phyloP scores from a whole-genome alignment of 2,797 vertebrate genomes.

The Artibeus jamaicensis region DNA sequence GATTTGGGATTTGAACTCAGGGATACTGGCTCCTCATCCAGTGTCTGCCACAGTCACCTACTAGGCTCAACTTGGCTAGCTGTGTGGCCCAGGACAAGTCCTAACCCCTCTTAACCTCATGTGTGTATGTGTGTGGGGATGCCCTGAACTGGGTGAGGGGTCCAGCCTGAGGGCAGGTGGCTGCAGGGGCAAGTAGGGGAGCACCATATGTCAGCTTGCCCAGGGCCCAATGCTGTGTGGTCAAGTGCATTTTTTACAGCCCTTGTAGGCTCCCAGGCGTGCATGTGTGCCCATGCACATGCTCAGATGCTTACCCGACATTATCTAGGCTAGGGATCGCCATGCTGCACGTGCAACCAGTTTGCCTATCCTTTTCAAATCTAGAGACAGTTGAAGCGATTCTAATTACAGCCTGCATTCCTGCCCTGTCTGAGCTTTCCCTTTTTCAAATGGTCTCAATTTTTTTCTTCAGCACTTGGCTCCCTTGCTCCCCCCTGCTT shows the following conservation, averaged over 20 bases:
- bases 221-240: neutral
- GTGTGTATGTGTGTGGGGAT: neutral
- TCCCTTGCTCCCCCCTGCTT: conserved; percentile 44
- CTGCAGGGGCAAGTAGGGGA: neutral
- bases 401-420: conserved; percentile 76
- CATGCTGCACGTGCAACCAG: conserved; percentile 39
- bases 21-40: neutral
- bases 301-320: neutral
- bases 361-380: conserved; percentile 67
- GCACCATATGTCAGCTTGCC: neutral
- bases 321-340: conserved; percentile 49
- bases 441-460: conserved; percentile 41
- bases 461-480: conserved; percentile 60
- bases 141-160: neutral
- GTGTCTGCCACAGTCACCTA: neutral
- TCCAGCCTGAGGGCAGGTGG: neutral
- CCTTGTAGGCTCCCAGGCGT: neutral
- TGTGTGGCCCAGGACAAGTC: neutral
- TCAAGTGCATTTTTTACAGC: conserved; percentile 54
- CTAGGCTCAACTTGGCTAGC: neutral
- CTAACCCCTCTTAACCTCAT: neutral
- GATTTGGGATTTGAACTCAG: neutral
- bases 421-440: conserved; percentile 73
- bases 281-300: neutral
- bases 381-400: conserved; percentile 61